phyloP scores from a whole-genome alignment of 2,113 vertebrate genomes.

The Anarrhichthys ocellatus region DNA sequence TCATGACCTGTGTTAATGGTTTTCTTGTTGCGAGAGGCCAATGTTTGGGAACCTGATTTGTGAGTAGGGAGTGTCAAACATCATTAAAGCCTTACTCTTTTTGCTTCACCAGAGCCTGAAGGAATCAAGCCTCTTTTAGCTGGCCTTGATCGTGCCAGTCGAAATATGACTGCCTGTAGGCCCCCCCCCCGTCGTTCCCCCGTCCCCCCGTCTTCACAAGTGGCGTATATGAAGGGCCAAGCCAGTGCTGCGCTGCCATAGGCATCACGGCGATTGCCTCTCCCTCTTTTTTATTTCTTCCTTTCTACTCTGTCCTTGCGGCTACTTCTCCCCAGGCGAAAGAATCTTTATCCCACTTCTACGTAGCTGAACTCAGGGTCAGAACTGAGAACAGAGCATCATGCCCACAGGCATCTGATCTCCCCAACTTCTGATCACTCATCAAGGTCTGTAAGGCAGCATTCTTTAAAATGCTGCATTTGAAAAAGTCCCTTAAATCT shows the following conservation, averaged over 20 bases:
- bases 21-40: conserved; percentile 6
- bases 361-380: conserved; percentile 61
- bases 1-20: conserved; percentile 42
- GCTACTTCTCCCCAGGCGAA: conserved; percentile 58
- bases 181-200: conserved; percentile 12
- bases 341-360: conserved; percentile 65
- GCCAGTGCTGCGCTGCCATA: conserved; percentile 26
- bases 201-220: conserved; percentile 45
- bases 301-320: conserved; percentile 31
- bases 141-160: conserved; percentile 45
- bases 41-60: conserved; percentile 48
- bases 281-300: conserved; percentile 37
- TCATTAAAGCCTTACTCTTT: conserved; percentile 36
- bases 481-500: conserved; percentile 57
- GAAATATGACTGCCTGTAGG: conserved; percentile 58
- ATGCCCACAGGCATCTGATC: conserved; percentile 59
- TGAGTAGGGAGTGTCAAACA: conserved; percentile 39
- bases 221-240: conserved; percentile 59
- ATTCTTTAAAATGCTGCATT: conserved; percentile 39
- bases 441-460: conserved; percentile 62
- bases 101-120: conserved; percentile 14
- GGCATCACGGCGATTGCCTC: conserved; percentile 63
- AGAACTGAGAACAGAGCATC: conserved; percentile 53
- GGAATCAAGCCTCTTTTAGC: conserved; percentile 31
- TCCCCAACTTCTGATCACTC: conserved; percentile 69